Evolutionary conservation across 2,888 invertebrate species (phyloP), one percentile per base, ranked within the genome.

Genomic region (Auanema sp.): DNA sequence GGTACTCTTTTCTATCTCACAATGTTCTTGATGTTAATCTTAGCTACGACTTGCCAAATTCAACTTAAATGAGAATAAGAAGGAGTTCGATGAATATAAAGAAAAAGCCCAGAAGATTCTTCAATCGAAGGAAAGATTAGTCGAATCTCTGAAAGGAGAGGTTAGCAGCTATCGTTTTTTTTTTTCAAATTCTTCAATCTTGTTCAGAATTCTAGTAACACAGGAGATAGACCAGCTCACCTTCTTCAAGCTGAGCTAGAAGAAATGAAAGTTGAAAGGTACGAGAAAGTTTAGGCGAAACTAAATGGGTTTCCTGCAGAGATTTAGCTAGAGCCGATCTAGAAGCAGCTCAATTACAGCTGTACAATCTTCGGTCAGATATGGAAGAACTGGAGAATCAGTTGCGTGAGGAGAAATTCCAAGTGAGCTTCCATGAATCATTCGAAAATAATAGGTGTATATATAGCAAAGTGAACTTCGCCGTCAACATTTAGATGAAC

Each of bases 101-200:
- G 88, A 89, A n/a, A 90, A 91, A 79, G 91, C 91, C 0, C 89
- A 90, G 76, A 88, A 89, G 70, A 90, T 91, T 65, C 84, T 92
- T 10, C 89, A 89, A 83, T 84, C 85, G 68, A 91, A 91, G 79
- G 91, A 92, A 79, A 88, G 89, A 73, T 84, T 91, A 25, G 90
- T 91, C 62, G 85, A 87, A 8, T 88, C 89, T 75, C 84, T 90
- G 42, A 83, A 82, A 63, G 69, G 68, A 1, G 75, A 71, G 58
- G 70, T 68, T 42, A 42, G 66, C 25, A 33, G 42, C 43, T 43
- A 21, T 14, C 42, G 8, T 52, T 42, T 1, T 18, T n/a, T 6
- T 8, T 58, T 63, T 25, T n/a, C 53, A 41, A 44, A 69, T 44
- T 10, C 43, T 12, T 55, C 16, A n/a, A 44, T 16, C 43, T 58